Evolutionary conservation across 64 coral and sea anemone species (phyloP).

Genomic region (Catalaphyllia jardinei): DNA sequence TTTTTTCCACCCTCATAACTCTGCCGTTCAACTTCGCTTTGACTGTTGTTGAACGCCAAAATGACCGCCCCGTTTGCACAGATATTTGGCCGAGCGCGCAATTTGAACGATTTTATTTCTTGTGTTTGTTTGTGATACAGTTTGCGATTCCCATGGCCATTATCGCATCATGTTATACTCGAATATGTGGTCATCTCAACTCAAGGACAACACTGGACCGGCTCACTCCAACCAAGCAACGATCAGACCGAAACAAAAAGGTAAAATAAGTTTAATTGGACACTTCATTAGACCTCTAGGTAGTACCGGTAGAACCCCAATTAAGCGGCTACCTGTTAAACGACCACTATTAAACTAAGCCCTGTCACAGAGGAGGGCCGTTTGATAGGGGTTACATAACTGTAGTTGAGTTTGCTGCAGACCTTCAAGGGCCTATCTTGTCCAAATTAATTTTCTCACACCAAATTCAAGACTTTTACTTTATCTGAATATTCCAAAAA

Average conservation of each 20-base stretch:
- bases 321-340: no score
- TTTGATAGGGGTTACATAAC: no score
- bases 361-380: no score
- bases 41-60: conserved; percentile 11
- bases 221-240: conserved; percentile 6
- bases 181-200: conserved; percentile 57
- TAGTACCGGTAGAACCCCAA: no score
- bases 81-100: conserved; percentile 78
- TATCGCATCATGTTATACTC: conserved; percentile 60
- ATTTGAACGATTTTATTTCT: conserved; percentile 79
- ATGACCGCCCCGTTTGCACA: conserved; percentile 60
- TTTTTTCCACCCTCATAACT: conserved; percentile 54
- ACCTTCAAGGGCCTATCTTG: no score
- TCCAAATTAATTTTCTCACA: no score
- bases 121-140: conserved; percentile 71
- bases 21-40: conserved; percentile 83
- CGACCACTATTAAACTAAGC: no score
- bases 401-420: no score
- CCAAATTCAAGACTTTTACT: no score
- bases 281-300: no score
- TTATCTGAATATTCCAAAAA: no score
- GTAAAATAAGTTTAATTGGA: conserved; percentile 7
- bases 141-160: conserved; percentile 75
- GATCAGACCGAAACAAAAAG: conserved; percentile 73
- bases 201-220: neutral